Conservation (phyloP, 2,113 vertebrate species). For the Melanotaenia duboulayi region DNA sequence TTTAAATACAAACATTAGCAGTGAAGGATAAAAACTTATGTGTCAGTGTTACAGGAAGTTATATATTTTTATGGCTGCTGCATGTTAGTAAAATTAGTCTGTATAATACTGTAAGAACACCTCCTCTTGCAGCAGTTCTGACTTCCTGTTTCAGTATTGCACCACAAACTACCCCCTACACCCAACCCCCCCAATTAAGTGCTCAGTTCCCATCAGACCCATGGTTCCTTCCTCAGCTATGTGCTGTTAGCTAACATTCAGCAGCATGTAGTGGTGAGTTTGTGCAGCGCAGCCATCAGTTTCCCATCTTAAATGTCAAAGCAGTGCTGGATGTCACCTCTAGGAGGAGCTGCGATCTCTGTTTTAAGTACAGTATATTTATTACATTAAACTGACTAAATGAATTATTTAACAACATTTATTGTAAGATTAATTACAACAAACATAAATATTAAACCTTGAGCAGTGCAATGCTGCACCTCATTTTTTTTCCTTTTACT, state of each 20-base stretch:
- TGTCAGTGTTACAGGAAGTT: slow-evolving; percentile 13
- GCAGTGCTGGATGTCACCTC: not conserved
- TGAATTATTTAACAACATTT: no score
- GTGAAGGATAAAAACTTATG: not conserved
- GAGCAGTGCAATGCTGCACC: no score
- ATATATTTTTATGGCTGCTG: not conserved
- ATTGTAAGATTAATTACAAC: no score
- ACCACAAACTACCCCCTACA: slow-evolving; percentile 13
- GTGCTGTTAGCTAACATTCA: not conserved
- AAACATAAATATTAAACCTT: no score
- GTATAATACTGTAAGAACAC: slow-evolving; percentile 9
- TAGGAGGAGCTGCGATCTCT: not conserved
- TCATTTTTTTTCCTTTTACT: no score
- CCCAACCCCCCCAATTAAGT: not conserved
- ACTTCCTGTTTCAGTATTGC: slow-evolving; percentile 74
- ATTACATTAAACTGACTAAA: no score
- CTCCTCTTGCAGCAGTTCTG: slow-evolving; percentile 57
- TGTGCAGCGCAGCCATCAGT: not conserved
- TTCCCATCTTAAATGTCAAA: not conserved
- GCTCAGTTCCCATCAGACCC: slow-evolving; percentile 12
- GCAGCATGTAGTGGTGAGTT: not conserved
- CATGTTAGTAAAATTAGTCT: slow-evolving; percentile 4
- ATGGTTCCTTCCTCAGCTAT: slow-evolving; percentile 36
- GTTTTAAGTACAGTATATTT: no score
- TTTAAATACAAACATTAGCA: not conserved